A percentile compares a stretch with the other conserved stretches of the same genome.
Conservation (phyloP, 2,888 invertebrate species). For the Torymus aiolomorphi region DNA sequence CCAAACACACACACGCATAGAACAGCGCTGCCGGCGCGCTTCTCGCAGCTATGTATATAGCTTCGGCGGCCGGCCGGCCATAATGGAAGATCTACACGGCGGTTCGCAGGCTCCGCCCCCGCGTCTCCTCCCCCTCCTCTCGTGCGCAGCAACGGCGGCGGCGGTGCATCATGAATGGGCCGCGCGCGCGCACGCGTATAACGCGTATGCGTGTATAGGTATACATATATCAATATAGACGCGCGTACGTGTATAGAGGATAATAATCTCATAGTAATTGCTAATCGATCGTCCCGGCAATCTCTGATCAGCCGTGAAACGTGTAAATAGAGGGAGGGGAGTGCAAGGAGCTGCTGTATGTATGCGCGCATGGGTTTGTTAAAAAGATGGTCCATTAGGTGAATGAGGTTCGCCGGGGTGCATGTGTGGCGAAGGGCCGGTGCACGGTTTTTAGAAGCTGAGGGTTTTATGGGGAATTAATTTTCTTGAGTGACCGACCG, state of each 20-base stretch:
- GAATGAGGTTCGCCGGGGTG: conserved; percentile 7
- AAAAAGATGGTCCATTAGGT: conserved; percentile 36
- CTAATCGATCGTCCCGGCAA: conserved; percentile 67
- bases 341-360: background rate
- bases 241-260: conserved; percentile 40
- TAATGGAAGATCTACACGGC: background rate
- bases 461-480: background rate
- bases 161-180: conserved; percentile 14
- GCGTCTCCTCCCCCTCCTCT: no score
- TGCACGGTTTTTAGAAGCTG: background rate
- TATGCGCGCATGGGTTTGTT: background rate
- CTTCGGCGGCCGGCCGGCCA: background rate
- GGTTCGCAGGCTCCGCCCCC: background rate
- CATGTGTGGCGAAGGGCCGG: no score
- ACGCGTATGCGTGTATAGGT: no score
- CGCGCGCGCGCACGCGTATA: background rate
- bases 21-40: no score
- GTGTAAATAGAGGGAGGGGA: conserved; percentile 61
- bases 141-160: no score
- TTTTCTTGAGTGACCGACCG: no score
- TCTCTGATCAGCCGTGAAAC: conserved; percentile 65
- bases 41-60: background rate
- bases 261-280: conserved; percentile 69
- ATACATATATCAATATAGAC: no score
- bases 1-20: no score